Conservation (phyloP, 2,888 invertebrate species). For the Polydrusus tereticollis region DNA sequence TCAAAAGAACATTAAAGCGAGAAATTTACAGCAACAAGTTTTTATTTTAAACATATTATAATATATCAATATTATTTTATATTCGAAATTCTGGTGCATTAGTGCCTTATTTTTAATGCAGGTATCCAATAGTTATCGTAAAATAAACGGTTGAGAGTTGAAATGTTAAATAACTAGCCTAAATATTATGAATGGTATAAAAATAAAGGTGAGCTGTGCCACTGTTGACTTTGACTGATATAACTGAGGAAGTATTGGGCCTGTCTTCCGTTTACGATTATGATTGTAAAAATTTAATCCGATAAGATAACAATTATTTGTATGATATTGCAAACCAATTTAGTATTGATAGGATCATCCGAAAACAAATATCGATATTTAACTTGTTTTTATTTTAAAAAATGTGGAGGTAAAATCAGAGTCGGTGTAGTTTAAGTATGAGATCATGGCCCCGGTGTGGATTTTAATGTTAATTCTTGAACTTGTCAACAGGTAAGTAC, state of each 20-base stretch:
- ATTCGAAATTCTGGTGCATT: too few species aligned
- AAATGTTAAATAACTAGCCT: too few species aligned
- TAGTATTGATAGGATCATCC: background rate
- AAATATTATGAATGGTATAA: too few species aligned
- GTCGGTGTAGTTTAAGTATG: too few species aligned
- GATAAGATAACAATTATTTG: constrained; percentile 26
- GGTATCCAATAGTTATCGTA: too few species aligned
- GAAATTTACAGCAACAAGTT: too few species aligned
- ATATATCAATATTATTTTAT: too few species aligned
- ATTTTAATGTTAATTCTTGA: background rate
- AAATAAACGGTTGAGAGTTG: too few species aligned
- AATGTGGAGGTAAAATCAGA: too few species aligned
- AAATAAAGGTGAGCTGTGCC: background rate
- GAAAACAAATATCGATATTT: background rate
- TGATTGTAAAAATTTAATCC: background rate
- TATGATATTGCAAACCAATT: background rate
- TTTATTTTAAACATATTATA: too few species aligned
- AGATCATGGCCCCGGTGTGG: background rate
- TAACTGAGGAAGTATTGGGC: background rate
- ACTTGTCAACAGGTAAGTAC: background rate
- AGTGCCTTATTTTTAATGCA: too few species aligned
- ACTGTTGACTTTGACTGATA: constrained; percentile 18
- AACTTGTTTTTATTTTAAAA: background rate
- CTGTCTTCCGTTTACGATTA: background rate
- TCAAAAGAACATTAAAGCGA: too few species aligned